Conservation (phyloP, 2,888 invertebrate genomes). For the Ommatoiulus sabulosus region DNA sequence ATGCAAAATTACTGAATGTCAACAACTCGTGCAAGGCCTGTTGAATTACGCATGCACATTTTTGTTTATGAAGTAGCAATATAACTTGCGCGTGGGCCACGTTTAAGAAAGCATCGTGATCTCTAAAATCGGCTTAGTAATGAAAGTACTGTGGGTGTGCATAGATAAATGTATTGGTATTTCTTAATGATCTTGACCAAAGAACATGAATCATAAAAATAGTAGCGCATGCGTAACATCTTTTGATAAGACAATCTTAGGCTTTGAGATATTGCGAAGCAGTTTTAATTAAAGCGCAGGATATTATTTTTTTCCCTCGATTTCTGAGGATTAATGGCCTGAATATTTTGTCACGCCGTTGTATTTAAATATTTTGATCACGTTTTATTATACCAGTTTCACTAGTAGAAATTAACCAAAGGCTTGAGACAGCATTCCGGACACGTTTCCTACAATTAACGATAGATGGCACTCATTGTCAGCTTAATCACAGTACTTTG, state of each 20-base stretch:
- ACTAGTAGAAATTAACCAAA: background rate
- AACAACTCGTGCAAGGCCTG: constrained; percentile 9
- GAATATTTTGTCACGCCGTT: background rate
- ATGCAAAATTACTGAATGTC: background rate
- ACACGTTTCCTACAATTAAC: background rate
- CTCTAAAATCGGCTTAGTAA: background rate
- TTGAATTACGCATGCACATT: background rate
- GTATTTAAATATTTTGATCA: background rate
- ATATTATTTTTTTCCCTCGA: background rate
- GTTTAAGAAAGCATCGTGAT: background rate
- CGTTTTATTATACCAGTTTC: background rate
- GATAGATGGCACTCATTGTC: background rate
- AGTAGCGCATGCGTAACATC: background rate
- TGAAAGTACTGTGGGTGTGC: background rate
- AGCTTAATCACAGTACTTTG: background rate
- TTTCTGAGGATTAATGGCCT: background rate
- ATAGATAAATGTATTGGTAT: background rate
- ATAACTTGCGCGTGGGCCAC: background rate
- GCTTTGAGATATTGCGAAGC: background rate
- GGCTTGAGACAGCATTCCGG: background rate
- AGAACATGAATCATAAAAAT: background rate
- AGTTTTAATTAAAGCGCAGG: background rate
- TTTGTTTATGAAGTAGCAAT: background rate
- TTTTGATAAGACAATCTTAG: background rate
- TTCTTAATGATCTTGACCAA: background rate